Evolutionary conservation across 2,113 vertebrate genomes (phyloP).

Genomic region (Pyrgilauda ruficollis): DNA sequence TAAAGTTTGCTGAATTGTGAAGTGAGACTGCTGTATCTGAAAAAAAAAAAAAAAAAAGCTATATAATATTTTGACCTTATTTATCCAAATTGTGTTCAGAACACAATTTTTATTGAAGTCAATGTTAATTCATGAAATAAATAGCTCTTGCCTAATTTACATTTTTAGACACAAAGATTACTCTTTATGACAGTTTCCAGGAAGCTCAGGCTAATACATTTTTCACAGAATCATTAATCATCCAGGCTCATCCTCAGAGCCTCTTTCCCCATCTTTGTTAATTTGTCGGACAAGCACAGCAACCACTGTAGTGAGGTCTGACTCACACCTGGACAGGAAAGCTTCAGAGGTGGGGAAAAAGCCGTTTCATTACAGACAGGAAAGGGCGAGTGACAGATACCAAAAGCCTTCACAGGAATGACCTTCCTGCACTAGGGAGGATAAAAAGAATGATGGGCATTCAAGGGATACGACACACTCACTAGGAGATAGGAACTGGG

Average conservation of each 20-base stretch:
- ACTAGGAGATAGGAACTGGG: not conserved
- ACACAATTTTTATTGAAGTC: not conserved
- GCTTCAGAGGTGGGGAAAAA: not conserved
- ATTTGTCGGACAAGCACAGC: not conserved
- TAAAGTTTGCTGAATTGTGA: not conserved
- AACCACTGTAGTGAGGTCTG: not conserved
- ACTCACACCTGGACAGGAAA: not conserved
- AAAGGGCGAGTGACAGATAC: not conserved
- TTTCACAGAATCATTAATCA: constrained; percentile 14
- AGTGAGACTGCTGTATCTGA: not conserved
- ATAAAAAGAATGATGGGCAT: not conserved
- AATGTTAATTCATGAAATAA: not conserved
- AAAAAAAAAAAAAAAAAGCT: not conserved
- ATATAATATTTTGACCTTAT: not conserved
- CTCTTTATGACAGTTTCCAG: not conserved
- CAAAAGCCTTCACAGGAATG: not conserved
- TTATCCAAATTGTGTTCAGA: not conserved
- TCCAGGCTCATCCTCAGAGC: not conserved
- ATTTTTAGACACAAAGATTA: not conserved
- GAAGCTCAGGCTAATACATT: not conserved
- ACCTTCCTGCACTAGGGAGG: not conserved
- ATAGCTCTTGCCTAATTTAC: not conserved
- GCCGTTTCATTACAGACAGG: not conserved
- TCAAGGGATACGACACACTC: not conserved
- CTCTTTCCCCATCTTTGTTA: not conserved